Evolutionary conservation across 2,888 invertebrate genomes (phyloP).

Genomic region (Lithodes maja): DNA sequence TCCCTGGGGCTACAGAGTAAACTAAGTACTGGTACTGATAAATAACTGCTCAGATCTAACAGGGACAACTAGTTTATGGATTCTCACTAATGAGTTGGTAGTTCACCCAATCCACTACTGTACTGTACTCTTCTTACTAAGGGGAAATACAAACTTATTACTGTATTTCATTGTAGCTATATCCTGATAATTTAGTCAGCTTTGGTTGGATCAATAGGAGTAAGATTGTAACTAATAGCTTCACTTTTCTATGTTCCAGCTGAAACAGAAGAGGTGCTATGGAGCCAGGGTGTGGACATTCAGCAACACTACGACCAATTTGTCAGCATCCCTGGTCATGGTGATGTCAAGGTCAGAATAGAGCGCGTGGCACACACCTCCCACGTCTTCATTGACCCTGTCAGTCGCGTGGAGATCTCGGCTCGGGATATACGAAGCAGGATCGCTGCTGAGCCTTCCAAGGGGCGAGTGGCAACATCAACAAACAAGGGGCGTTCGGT

Average conservation of each 20-base stretch:
- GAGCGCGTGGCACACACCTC: slow-evolving; percentile 74
- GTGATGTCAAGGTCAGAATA: slow-evolving; percentile 76
- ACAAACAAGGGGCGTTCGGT: slow-evolving; percentile 40
- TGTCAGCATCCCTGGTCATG: slow-evolving; percentile 74
- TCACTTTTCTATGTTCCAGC: slow-evolving; percentile 15
- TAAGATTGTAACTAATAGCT: too few relatives aligned
- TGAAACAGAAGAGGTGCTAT: slow-evolving; percentile 60
- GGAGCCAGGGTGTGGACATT: slow-evolving; percentile 69
- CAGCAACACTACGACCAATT: slow-evolving; percentile 73
- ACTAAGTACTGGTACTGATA: too few relatives aligned
- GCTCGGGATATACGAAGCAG: slow-evolving; percentile 87
- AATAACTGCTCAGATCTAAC: too few relatives aligned
- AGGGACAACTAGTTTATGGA: too few relatives aligned
- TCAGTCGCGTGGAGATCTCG: slow-evolving; percentile 84
- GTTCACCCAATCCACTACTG: too few relatives aligned
- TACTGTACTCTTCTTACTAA: too few relatives aligned
- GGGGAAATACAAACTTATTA: too few relatives aligned
- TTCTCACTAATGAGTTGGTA: too few relatives aligned
- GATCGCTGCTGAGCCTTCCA: slow-evolving; percentile 74
- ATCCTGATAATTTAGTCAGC: too few relatives aligned
- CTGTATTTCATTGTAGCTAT: too few relatives aligned
- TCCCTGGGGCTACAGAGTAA: too few relatives aligned
- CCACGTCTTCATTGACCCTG: slow-evolving; percentile 75
- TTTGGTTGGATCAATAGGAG: too few relatives aligned
- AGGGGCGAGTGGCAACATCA: slow-evolving; percentile 51